These are phyloP conservation scores for Channallabes apus DNA, from an alignment of 2,797 vertebrate species.

Conservation along the genomic window DNA sequence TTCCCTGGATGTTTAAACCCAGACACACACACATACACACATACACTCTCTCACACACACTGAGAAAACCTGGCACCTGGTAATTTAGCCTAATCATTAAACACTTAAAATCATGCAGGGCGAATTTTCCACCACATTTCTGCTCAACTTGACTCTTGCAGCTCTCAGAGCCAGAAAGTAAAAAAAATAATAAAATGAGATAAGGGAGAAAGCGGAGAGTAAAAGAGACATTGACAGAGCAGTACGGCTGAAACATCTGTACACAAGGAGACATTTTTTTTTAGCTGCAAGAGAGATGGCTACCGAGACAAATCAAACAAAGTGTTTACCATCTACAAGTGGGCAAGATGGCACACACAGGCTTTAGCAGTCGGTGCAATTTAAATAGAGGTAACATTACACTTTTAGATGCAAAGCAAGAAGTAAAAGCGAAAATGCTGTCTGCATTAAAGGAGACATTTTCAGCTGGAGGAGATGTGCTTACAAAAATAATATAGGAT, in stretches of 20 bases:
- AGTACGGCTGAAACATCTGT: constrained; percentile 10
- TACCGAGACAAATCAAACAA: constrained; percentile 20
- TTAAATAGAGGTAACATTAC: neutral
- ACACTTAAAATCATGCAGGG: constrained; percentile 31
- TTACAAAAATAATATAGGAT: neutral
- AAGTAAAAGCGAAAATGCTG: neutral
- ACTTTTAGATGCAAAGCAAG: neutral
- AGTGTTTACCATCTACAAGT: constrained; percentile 17
- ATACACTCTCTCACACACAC: neutral
- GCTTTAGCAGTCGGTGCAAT: neutral
- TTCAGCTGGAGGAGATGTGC: neutral
- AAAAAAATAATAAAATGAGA: neutral
- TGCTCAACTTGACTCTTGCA: constrained; percentile 16
- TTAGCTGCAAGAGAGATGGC: constrained; percentile 5
- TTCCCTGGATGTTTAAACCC: constrained; percentile 6
- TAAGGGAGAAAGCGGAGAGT: neutral
- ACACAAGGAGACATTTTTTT: constrained; percentile 3
- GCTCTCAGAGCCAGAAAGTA: neutral
- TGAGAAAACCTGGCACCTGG: constrained; percentile 8
- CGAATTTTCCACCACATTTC: constrained; percentile 12
- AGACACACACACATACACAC: neutral
- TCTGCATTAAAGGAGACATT: neutral
- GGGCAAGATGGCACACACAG: neutral
- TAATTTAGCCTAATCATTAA: constrained; percentile 35
- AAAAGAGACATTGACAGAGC: constrained; percentile 1